Evolutionary conservation across 2,888 invertebrate species (phyloP), one percentile per base, ranked within the genome.

Genomic region (Psylliodes chrysocephalus): DNA sequence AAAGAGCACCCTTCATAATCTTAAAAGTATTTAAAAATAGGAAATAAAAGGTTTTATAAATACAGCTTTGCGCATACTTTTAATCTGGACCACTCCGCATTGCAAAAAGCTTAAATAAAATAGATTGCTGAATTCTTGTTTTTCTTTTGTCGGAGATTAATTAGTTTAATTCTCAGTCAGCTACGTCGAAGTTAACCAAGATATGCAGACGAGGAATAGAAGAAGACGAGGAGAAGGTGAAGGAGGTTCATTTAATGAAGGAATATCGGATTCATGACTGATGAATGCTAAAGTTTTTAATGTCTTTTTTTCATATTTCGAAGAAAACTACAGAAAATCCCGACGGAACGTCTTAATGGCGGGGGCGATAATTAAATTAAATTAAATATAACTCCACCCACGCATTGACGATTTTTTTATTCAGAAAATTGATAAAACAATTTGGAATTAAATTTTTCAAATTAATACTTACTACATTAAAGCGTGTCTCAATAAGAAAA

Each of bases 101-200:
- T 72, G 71, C 73, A 76, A 75, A 75, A 76, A 73, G 73, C 74
- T 75, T 72, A 74, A 77, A 75, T 72, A 76, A 76, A 77, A 77
- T 73, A 74, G 74, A 76, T 77, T 75, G 75, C 75, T 73, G 72
- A 63, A 70, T 66, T 70, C 74, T 73, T 72, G 70, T 72, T 72
- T 75, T 72, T 73, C 74, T 71, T 73, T 77, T 74, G 73, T 73
- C 68, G 60, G 66, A 75, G 75, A 77, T 78, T 78, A 77, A 78
- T 78, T 78, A 77, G 76, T 76, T 76, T 77, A 78, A 78, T 78
- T 77, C 78, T 77, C 75, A 73, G 75, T 77, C 75, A 73, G 75
- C 74, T 73, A 64, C 69, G 52, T 56, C 53, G 56, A 60, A 70
- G 72, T 73, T 70, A 71, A 71, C 69, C 42, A 17, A 42, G 42